Base-by-base conservation (phyloP, 2,113 vertebrate genomes). In the Jacana jacana region DNA sequence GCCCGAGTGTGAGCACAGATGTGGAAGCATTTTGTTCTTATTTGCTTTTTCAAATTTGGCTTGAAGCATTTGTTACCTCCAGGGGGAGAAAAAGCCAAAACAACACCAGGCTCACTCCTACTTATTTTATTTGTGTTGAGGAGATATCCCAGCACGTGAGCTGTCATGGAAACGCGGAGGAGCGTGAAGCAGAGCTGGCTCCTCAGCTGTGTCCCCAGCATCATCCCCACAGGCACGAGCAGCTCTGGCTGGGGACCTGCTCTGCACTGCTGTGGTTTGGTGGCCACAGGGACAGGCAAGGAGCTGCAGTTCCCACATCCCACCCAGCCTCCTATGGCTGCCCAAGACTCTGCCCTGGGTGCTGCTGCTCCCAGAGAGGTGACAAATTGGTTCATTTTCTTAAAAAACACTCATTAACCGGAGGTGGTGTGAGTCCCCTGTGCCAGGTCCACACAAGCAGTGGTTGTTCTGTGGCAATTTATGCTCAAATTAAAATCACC, bases 131-230 rank as follows among this genome's bases (percentile, higher is more conserved):
- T 60, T 65, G 76, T 48, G 35, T 13, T 24, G 23, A 39, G 42
- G 57, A 69, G 58, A 27, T 31, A 72, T 57, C 80, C 83, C 80
- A 77, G 80, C 40, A 6, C 51, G 33, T 14, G 13, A 51, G 27
- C 51, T 75, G 86, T 63, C 64, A 40, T 6, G 9, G 93, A 75
- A 89, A 84, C 7, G 8, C 0, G 0, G 55, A 78, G 72, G 54
- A 94, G 51, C 10, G 2, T 15, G 69, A 63, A 79, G 72, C 76
- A 80, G 89, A 91, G n/a, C 71, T 91, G 86, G 27, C 15, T 93
- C 25, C 82, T 66, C 79, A 52, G 71, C 87, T 89, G 68, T 16
- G 11, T 55, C 89, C 64, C 71, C 84, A 72, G 2, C 68, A 51
- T 51, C 25, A 1, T 40, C 71, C 66, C 60, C 7, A 3, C 2